These are phyloP conservation scores for Balaenoptera acutorostrata DNA, from an alignment of 2,113 vertebrate species.

Conservation along the genomic window DNA sequence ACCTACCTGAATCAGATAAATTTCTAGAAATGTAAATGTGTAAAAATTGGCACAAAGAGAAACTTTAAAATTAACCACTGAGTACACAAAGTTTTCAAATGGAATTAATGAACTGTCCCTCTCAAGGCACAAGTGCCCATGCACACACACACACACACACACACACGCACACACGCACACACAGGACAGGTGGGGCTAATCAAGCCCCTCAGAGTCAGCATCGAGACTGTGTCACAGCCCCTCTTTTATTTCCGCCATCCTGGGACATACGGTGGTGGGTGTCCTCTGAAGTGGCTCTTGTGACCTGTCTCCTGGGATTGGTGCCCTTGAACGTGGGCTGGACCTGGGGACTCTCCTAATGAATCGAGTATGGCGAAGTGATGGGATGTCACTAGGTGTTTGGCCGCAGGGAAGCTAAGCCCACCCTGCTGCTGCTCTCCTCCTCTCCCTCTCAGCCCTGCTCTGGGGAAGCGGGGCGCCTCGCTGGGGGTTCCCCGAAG, in stretches of 20 bases:
- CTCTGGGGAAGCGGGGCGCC: background rate
- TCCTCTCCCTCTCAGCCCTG: background rate
- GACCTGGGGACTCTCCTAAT: background rate
- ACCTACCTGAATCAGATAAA: background rate
- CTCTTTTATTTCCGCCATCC: no score
- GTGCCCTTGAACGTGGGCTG: background rate
- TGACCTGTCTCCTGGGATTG: background rate
- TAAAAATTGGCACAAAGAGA: background rate
- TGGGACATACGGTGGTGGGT: no score
- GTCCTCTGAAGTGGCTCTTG: background rate
- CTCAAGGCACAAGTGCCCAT: background rate
- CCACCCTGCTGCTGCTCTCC: background rate
- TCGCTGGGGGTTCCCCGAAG: no score
- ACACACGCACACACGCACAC: background rate
- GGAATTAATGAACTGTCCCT: background rate
- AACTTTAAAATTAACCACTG: background rate
- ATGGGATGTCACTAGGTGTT: background rate
- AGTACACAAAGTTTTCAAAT: background rate
- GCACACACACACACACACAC: no score
- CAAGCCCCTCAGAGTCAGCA: no score
- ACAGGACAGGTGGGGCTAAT: no score
- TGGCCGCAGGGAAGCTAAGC: background rate
- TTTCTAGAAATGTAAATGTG: background rate
- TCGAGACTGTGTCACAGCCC: no score
- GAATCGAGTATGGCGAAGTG: background rate